These are phyloP conservation scores for Sylvicapra grimmia DNA, from an alignment of 2,113 vertebrate genomes.

Conservation along the genomic window DNA sequence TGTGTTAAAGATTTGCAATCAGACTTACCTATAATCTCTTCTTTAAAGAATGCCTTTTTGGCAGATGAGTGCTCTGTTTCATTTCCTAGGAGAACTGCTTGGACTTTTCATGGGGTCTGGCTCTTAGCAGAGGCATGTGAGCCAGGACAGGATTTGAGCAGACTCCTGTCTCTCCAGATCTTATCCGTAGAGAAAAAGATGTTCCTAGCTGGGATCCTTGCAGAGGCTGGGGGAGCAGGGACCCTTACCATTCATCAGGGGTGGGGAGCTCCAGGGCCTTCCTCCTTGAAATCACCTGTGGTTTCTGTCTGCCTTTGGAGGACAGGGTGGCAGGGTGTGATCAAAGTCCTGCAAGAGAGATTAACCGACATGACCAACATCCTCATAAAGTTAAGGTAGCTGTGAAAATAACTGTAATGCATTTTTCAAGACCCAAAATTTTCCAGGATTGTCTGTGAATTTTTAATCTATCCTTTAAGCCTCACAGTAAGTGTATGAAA, in stretches of 20 bases:
- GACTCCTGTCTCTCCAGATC: background rate
- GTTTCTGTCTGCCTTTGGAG: background rate
- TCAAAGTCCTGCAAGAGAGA: background rate
- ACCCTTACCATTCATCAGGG: rapidly evolving
- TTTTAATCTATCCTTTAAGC: background rate
- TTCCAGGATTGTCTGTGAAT: background rate
- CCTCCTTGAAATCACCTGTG: background rate
- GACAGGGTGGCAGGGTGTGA: rapidly evolving
- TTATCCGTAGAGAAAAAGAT: background rate
- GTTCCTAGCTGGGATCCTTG: background rate
- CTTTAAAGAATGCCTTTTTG: too few relatives aligned
- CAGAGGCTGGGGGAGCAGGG: background rate
- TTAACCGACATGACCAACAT: background rate
- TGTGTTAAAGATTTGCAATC: too few relatives aligned
- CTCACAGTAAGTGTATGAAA: background rate
- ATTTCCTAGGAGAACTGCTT: background rate
- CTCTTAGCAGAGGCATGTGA: background rate
- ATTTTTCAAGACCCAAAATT: background rate
- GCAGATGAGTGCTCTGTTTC: background rate
- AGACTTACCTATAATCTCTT: too few relatives aligned
- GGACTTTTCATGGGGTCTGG: background rate
- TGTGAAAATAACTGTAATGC: background rate
- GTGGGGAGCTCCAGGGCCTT: background rate
- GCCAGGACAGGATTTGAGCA: background rate
- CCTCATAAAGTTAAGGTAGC: rapidly evolving